phyloP scores from a whole-genome alignment of 2,888 invertebrate genomes.

The Anoplius nigerrimus region DNA sequence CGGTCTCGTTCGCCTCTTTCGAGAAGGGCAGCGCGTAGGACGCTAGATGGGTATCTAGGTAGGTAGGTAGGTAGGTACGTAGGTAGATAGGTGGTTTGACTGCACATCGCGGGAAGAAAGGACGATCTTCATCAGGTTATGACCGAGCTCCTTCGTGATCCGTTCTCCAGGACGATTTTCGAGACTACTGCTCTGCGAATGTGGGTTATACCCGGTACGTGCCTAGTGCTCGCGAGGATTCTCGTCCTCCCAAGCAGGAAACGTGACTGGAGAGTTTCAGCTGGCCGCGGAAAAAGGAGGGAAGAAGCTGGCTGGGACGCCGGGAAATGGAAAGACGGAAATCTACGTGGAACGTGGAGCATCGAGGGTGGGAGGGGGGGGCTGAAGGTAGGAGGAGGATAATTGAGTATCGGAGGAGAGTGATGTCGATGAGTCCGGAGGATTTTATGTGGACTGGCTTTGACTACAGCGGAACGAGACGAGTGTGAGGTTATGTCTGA shows the following conservation, averaged over 20 bases:
- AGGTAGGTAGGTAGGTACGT: too few relatives aligned
- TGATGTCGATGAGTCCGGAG: too few relatives aligned
- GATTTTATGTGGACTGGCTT: too few relatives aligned
- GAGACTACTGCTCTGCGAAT: neutral
- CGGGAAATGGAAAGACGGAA: too few relatives aligned
- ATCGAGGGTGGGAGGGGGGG: too few relatives aligned
- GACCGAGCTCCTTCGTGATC: neutral
- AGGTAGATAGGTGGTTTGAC: neutral
- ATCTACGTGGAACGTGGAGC: too few relatives aligned
- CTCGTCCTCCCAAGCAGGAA: conserved; percentile 42
- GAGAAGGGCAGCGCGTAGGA: too few relatives aligned
- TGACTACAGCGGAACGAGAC: too few relatives aligned
- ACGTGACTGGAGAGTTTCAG: conserved; percentile 55
- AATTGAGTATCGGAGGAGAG: too few relatives aligned
- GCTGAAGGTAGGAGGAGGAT: too few relatives aligned
- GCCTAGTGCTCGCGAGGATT: conserved; percentile 51
- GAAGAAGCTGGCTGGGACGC: neutral
- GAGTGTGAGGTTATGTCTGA: neutral
- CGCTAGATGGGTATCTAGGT: too few relatives aligned
- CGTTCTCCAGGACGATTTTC: neutral
- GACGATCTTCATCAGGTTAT: conserved; percentile 6
- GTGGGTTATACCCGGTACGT: conserved; percentile 51
- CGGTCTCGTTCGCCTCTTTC: too few relatives aligned
- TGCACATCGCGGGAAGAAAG: neutral
- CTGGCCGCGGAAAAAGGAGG: conserved; percentile 30